These are phyloP conservation scores for Neocrepidodera transversa DNA, from an alignment of 2,888 invertebrate species.

Conservation along the genomic window DNA sequence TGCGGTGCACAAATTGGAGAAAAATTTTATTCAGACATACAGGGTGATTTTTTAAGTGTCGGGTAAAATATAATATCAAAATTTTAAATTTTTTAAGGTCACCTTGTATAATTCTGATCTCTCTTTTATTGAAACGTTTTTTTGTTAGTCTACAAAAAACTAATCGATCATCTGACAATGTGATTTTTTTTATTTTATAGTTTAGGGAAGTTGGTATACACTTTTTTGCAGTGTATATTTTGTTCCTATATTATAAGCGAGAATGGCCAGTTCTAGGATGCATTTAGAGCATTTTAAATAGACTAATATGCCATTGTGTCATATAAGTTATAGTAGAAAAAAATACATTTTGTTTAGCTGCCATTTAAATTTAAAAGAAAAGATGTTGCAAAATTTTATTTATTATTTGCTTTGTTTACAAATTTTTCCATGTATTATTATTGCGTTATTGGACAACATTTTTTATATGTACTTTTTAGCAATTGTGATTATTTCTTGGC, in stretches of 20 bases:
- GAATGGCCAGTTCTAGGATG: constrained; percentile 14
- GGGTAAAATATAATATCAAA: background rate
- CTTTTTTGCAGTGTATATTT: constrained; percentile 5
- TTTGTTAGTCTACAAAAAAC: background rate
- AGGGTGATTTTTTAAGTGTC: background rate
- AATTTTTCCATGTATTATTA: too few relatives aligned
- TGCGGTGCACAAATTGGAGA: constrained; percentile 15
- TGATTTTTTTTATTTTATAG: constrained; percentile 1
- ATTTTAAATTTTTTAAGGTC: background rate
- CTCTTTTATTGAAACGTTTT: background rate
- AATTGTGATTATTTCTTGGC: too few relatives aligned
- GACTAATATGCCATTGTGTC: constrained; percentile 9
- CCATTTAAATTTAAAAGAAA: background rate
- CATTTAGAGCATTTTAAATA: constrained; percentile 3
- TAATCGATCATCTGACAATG: constrained; percentile 3
- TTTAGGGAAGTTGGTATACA: background rate
- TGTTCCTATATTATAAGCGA: constrained; percentile 1
- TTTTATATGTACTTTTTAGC: too few relatives aligned
- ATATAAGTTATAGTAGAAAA: background rate
- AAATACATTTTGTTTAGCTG: background rate
- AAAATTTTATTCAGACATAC: constrained; percentile 9
- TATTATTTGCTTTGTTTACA: too few relatives aligned
- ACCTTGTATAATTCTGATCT: constrained; percentile 2
- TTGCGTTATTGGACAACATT: too few relatives aligned
- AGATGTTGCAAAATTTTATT: too few relatives aligned